Percentiles rank a stretch among this genome's conserved stretches.
phyloP scores from a whole-genome alignment of 2,113 vertebrate species.

The Ardeotis arabs region DNA sequence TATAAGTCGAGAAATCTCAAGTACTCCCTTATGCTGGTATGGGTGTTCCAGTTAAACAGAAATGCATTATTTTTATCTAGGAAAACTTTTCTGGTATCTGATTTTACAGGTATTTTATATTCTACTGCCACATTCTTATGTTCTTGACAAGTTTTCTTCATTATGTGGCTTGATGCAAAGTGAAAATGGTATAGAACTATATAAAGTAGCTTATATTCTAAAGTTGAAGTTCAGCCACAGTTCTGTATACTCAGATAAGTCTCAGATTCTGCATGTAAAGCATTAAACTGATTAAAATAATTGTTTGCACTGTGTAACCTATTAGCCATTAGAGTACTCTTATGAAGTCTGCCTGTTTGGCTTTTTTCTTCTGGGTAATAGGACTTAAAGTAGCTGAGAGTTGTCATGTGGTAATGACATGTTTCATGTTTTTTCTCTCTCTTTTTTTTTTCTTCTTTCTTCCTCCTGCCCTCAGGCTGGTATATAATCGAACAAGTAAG shows the following conservation, averaged over 20 bases:
- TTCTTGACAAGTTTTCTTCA: not conserved
- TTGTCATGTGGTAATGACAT: not conserved
- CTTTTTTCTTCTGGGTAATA: not conserved
- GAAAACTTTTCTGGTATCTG: not conserved
- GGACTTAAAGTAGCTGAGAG: not conserved
- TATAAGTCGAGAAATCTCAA: not conserved
- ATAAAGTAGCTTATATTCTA: not conserved
- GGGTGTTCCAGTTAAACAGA: not conserved
- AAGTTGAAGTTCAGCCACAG: not conserved
- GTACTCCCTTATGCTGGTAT: not conserved
- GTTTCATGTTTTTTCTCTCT: not conserved
- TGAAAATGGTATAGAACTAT: not conserved
- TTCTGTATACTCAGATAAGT: not conserved
- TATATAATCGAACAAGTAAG: constrained; percentile 89
- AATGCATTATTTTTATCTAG: not conserved
- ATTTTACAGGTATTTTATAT: not conserved
- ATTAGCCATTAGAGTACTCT: not conserved
- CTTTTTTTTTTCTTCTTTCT: not conserved
- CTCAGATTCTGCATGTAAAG: not conserved
- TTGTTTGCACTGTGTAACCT: not conserved
- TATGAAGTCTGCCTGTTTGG: not conserved
- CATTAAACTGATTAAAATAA: not conserved
- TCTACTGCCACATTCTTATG: not conserved
- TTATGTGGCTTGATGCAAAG: not conserved
- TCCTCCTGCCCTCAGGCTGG: constrained; percentile 73